phyloP scores from a whole-genome alignment of 2,797 vertebrate species.

The Cyclopterus lumpus region DNA sequence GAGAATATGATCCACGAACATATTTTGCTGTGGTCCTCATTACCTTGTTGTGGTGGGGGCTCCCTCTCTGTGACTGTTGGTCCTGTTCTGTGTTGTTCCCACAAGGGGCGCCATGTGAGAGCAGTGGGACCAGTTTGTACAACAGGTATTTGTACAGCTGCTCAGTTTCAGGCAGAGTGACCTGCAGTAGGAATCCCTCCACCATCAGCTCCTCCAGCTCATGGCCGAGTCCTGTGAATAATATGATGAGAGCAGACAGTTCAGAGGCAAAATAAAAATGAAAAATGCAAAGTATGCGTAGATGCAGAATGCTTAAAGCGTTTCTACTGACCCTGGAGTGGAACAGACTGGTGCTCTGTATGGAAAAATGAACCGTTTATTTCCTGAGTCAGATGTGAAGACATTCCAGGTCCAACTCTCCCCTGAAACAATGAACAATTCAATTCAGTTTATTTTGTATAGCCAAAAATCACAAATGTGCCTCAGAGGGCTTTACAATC shows the following conservation, averaged over 20 bases:
- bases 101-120: constrained; percentile 70
- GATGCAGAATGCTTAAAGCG: neutral
- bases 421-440: constrained; percentile 61
- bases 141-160: constrained; percentile 92
- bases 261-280: neutral
- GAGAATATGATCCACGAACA: neutral
- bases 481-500: too few relatives aligned
- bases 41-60: constrained; percentile 73
- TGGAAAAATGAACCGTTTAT: constrained; percentile 82
- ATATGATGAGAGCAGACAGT: neutral
- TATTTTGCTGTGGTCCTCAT: neutral
- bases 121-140: constrained; percentile 81
- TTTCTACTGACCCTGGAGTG: constrained; percentile 85
- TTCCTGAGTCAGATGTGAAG: constrained; percentile 83
- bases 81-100: constrained; percentile 77
- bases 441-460: neutral
- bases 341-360: constrained; percentile 86
- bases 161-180: constrained; percentile 95
- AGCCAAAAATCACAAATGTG: too few relatives aligned
- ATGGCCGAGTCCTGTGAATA: constrained; percentile 82
- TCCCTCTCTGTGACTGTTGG: constrained; percentile 59
- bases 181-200: constrained; percentile 96
- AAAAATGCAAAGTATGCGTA: neutral
- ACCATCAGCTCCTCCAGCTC: constrained; percentile 95
- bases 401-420: constrained; percentile 78